These are phyloP conservation scores for Acronicta psi DNA, from an alignment of 2,888 invertebrate genomes.

Conservation along the genomic window DNA sequence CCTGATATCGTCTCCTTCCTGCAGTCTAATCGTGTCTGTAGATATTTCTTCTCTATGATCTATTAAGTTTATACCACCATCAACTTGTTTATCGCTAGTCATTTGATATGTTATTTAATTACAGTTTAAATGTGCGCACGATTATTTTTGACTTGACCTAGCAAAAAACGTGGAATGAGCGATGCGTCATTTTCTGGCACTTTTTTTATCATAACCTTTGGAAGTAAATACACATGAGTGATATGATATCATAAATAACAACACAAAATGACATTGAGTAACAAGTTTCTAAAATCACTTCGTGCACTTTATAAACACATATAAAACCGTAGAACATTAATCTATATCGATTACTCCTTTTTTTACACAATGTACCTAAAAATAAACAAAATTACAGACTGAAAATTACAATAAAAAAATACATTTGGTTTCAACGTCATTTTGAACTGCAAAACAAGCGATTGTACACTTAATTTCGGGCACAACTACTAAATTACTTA, in stretches of 20 bases:
- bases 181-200: conserved; percentile 35
- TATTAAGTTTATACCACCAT: neutral
- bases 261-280: conserved; percentile 3
- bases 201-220: conserved; percentile 19
- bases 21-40: too few species aligned
- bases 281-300: conserved; percentile 4
- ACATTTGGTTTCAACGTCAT: too few species aligned
- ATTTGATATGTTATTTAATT: conserved; percentile 33
- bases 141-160: conserved; percentile 26
- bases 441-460: too few species aligned
- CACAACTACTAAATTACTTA: too few species aligned
- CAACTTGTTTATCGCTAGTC: neutral
- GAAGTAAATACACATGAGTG: neutral
- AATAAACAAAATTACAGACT: too few species aligned
- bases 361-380: neutral
- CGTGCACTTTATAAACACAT: neutral
- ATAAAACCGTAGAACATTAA: neutral
- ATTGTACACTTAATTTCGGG: too few species aligned
- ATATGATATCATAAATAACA: conserved; percentile 28
- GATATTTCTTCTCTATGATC: neutral
- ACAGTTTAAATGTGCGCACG: conserved; percentile 12
- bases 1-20: neutral
- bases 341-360: too few species aligned
- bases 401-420: too few species aligned
- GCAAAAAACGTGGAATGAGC: conserved; percentile 15